A percentile compares a stretch with the other conserved stretches of the same genome.
Conservation (phyloP, 2,797 vertebrate species). For the Danio choprae region DNA sequence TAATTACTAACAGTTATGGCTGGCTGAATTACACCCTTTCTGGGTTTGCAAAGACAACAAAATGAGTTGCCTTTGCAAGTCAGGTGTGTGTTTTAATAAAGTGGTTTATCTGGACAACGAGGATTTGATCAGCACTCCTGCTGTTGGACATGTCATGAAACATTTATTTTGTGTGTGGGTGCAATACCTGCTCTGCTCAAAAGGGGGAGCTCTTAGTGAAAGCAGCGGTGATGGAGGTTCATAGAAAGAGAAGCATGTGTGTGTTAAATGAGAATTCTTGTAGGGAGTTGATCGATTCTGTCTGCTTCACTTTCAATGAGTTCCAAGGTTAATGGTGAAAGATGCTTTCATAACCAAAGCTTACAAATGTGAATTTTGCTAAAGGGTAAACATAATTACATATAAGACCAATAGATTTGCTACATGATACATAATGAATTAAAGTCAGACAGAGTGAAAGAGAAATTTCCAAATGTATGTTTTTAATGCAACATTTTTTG, state of each 20-base stretch:
- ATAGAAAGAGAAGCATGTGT: neutral
- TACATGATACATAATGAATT: conserved; percentile 25
- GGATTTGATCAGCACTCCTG: conserved; percentile 17
- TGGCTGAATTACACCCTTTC: conserved; percentile 14
- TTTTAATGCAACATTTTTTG: conserved; percentile 42
- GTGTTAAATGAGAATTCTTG: neutral
- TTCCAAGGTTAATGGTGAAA: conserved; percentile 10
- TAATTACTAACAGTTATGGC: conserved; percentile 25
- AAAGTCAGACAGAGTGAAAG: neutral
- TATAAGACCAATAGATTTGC: neutral
- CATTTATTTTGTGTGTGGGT: neutral
- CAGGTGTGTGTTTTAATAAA: neutral
- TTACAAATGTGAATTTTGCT: conserved; percentile 8
- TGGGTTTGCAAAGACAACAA: conserved; percentile 9
- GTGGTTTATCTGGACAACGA: neutral
- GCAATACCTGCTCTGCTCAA: conserved; percentile 47
- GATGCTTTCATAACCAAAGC: conserved; percentile 18
- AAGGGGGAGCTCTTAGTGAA: conserved; percentile 51
- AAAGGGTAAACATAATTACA: conserved; percentile 34
- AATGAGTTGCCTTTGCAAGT: neutral
- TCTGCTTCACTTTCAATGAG: neutral
- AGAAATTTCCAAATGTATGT: conserved; percentile 15
- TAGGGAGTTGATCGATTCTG: neutral
- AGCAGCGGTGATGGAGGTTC: neutral
- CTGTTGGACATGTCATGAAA: neutral